Evolutionary conservation across 2,888 invertebrate genomes (phyloP), one percentile per base, ranked within the genome.

Genomic region (Torymus tubicola): DNA sequence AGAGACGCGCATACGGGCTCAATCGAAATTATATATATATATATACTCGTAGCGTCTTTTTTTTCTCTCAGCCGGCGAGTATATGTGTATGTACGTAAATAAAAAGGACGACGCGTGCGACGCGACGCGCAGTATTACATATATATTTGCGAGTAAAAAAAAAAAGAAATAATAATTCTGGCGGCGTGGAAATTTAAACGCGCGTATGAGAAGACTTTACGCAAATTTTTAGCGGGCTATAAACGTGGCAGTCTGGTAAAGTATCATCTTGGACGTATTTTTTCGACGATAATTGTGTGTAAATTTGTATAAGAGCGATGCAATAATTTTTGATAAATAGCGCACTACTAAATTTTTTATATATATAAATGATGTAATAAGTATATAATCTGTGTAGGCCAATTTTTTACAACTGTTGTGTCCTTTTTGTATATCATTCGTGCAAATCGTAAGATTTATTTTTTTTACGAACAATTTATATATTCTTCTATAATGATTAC

Each of bases 201-300:
- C 81, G 65, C 53, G 55, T 18, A 24, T 8, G 10, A 42, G 42
- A 42, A 67, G 18, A 72, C 18, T 50, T 74, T 58, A 71, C 50
- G 42, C 16, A 52, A 72, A 42, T 42, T 42, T 42, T 42, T 63
- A 67, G n/a, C 61, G 68, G 13, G 61, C n/a, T n/a, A n/a, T 24
- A 12, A 14, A 67, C 50, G 58, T 81, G 64, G 16, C 14, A 50
- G 60, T 21, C 60, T 52, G 50, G 73, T 68, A 73, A 69, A 69
- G 78, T 73, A 73, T 79, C 73, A 68, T 79, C 69, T 72, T 60
- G 52, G 12, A 68, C 68, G 53, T 60, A 58, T 78, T 77, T 77
- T 64, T 63, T 65, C 11, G 50, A 42, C 5, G 42, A 42, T 42
- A 42, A 42, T 42, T 63, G 14, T 52, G 16, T 57, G 60, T 60